Evolutionary conservation across 2,888 invertebrate genomes (phyloP).

Genomic region (Cremastinae sp.): DNA sequence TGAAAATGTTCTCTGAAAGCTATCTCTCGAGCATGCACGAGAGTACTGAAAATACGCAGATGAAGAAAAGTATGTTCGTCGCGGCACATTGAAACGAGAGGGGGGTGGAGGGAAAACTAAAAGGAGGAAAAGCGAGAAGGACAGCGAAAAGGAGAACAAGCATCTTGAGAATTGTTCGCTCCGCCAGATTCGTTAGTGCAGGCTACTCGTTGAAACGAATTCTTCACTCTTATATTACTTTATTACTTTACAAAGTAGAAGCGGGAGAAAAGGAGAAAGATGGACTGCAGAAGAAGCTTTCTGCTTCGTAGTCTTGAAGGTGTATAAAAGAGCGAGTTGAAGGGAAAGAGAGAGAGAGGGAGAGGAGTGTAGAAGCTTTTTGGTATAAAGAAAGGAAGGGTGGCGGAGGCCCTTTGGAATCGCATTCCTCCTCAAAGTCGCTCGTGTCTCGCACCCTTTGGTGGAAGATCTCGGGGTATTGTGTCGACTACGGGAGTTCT

Average conservation of each 20-base stretch:
- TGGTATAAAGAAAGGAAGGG: slow-evolving; percentile 54
- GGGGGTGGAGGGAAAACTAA: slow-evolving; percentile 4
- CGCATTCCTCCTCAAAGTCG: slow-evolving; percentile 67
- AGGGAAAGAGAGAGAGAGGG: slow-evolving; percentile 14
- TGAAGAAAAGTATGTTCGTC: slow-evolving; percentile 20
- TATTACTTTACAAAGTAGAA: slow-evolving; percentile 57
- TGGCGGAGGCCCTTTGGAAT: slow-evolving; percentile 65
- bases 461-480: slow-evolving; percentile 64
- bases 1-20: slow-evolving; percentile 45
- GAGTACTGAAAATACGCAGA: slow-evolving; percentile 41
- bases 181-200: slow-evolving; percentile 57
- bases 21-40: background rate
- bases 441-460: slow-evolving; percentile 65
- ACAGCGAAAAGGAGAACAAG: slow-evolving; percentile 2
- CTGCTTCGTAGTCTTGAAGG: slow-evolving; percentile 12
- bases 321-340: slow-evolving; percentile 1
- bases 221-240: slow-evolving; percentile 62
- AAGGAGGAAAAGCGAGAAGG: background rate
- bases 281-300: slow-evolving; percentile 1
- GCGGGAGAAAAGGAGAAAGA: slow-evolving; percentile 14
- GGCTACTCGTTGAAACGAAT: slow-evolving; percentile 58
- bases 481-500: slow-evolving; percentile 66
- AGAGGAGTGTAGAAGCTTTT: slow-evolving; percentile 45
- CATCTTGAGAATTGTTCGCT: slow-evolving; percentile 37
- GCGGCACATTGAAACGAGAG: slow-evolving; percentile 5